These are phyloP conservation scores for Laothoe populi DNA, from an alignment of 2,888 invertebrate genomes.

Conservation along the genomic window DNA sequence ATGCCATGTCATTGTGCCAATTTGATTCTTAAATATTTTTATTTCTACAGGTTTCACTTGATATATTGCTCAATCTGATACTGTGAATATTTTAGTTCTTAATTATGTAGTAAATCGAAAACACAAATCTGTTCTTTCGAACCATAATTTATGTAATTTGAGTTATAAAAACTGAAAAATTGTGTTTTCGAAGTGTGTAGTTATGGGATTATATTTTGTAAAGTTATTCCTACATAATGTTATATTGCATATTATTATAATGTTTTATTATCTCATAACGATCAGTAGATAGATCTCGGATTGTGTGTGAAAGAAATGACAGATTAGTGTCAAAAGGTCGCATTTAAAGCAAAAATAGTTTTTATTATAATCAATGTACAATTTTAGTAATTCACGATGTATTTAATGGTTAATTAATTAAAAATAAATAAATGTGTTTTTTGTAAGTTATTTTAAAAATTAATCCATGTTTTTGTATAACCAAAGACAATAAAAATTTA, in stretches of 20 bases:
- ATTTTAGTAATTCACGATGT: slow-evolving; percentile 75
- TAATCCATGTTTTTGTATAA: slow-evolving; percentile 85
- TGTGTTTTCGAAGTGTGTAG: background rate
- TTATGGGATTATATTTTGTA: background rate
- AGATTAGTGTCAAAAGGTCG: slow-evolving; percentile 34
- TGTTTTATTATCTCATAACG: background rate
- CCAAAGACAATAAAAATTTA: slow-evolving; percentile 85
- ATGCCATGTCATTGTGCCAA: background rate
- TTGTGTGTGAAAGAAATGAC: slow-evolving; percentile 38
- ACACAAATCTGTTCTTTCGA: background rate
- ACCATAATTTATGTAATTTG: background rate
- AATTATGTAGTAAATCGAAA: background rate
- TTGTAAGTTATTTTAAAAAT: slow-evolving; percentile 84
- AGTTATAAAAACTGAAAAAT: background rate
- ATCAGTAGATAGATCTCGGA: slow-evolving; percentile 16
- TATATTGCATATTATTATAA: background rate
- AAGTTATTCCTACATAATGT: background rate
- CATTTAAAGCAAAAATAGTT: slow-evolving; percentile 45
- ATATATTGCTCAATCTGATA: slow-evolving; percentile 5
- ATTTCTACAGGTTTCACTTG: background rate
- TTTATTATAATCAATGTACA: slow-evolving; percentile 79
- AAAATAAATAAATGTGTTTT: slow-evolving; percentile 76
- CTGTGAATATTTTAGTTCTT: background rate
- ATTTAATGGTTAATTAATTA: slow-evolving; percentile 64
- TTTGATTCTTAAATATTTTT: no score